Base-by-base conservation (phyloP, 2,113 vertebrate genomes). In the Gnathonemus echidnorhynchus region DNA sequence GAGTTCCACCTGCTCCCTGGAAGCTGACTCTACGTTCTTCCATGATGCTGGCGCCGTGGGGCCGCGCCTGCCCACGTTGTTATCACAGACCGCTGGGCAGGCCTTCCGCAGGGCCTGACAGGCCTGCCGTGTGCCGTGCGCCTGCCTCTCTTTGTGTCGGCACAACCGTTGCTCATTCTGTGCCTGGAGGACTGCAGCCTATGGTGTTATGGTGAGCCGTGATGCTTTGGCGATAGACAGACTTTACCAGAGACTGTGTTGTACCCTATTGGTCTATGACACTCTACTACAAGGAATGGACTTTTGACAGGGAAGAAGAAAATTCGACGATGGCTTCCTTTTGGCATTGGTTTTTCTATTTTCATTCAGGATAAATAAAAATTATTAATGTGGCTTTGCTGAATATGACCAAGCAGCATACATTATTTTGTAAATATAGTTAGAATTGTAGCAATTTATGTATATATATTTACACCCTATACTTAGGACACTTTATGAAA, bases 1-100 rank as follows among this genome's bases (percentile, higher is more conserved):
- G 90, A 97, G 96, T 92, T 95, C 96, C 31, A 96, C 96, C 19
- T 97, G 96, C 93, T 97, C 96, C 88, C 97, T 96, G 0, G 96
- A 96, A 24, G 96, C 97, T 89, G 94, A 96, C 92, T 96, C 96
- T 0, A 94, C 96, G 4, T 97, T 95, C 45, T 97, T 96, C 88
- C 94, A 95, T 0, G 95, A 46, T 24, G 35, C 87, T 24, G 96
- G 96, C 0, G 92, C 96, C 80, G 95, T 95, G 0, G 96, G 96
- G 0, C 96, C 94, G 88, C 96, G 96, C 93, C 96, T 96, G 90
- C 84, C 95, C 92, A 93, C 95, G 92, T 87, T 95, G 10, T 94
- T 95, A 0, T 91, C 95, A 11, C 96, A 95, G 91, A 96, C 95
- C 92, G 93, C 92, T 92, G 95, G 95, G 0, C 95, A 94, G 0